Percentiles rank a stretch among this genome's conserved stretches.
These are phyloP conservation scores for Agriotes lineatus DNA, from an alignment of 2,888 invertebrate species.

Conservation along the genomic window DNA sequence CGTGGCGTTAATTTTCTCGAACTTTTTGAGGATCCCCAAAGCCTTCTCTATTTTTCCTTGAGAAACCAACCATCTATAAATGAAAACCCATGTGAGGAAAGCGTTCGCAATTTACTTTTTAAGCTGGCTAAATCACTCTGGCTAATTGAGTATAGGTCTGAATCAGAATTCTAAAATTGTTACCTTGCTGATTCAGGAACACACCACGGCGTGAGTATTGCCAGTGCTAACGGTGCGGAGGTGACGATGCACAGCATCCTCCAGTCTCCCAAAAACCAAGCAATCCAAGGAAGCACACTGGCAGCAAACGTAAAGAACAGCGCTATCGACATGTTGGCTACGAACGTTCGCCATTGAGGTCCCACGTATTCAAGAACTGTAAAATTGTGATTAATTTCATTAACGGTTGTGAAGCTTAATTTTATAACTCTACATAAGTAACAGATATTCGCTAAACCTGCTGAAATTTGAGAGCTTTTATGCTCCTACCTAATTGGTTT, in stretches of 20 bases:
- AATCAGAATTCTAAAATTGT: no score
- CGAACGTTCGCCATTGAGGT: constrained; percentile 90
- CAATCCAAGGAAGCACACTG: constrained; percentile 86
- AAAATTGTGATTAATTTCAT: constrained; percentile 52
- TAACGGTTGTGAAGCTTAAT: no score
- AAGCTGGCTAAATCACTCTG: no score
- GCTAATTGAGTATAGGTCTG: no score
- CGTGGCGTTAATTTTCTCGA: constrained; percentile 83
- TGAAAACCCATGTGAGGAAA: no score
- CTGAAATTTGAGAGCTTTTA: no score
- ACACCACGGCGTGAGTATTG: constrained; percentile 79
- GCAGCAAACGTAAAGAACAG: constrained; percentile 88
- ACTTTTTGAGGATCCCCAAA: constrained; percentile 80
- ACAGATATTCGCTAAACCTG: no score
- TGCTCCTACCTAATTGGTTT: no score
- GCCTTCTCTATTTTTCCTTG: constrained; percentile 87
- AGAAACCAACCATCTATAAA: constrained; percentile 90
- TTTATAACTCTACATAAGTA: no score
- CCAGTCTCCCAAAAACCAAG: constrained; percentile 85
- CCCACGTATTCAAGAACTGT: constrained; percentile 90
- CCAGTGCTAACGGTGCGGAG: constrained; percentile 81
- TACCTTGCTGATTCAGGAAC: constrained; percentile 90
- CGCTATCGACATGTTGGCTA: constrained; percentile 92
- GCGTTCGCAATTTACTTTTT: no score
- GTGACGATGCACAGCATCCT: constrained; percentile 81